These are phyloP conservation scores for Xanthorhoe designata DNA, from an alignment of 2,888 invertebrate genomes.

Conservation along the genomic window DNA sequence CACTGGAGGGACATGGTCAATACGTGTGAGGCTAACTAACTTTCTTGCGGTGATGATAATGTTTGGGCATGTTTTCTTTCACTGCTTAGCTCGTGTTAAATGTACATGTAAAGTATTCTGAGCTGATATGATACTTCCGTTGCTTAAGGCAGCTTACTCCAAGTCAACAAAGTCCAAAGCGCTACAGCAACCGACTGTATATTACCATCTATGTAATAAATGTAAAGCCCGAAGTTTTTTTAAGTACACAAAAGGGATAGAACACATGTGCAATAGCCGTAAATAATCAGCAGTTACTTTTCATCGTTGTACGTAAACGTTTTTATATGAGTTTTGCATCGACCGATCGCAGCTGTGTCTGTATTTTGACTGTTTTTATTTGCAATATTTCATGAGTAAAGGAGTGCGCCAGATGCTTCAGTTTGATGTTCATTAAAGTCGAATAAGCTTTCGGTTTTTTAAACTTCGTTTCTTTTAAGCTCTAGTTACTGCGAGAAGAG, in stretches of 20 bases:
- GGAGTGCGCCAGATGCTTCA: background rate
- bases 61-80: too few species aligned
- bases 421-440: background rate
- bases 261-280: background rate
- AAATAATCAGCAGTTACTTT: constrained; percentile 1
- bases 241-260: background rate
- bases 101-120: too few species aligned
- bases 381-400: constrained; percentile 15
- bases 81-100: too few species aligned
- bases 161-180: background rate
- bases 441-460: background rate
- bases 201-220: background rate
- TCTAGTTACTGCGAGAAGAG: too few species aligned
- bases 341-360: constrained; percentile 14
- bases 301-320: constrained; percentile 9
- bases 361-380: constrained; percentile 24
- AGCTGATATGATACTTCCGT: too few species aligned
- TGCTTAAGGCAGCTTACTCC: background rate
- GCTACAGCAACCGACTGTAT: background rate
- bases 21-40: too few species aligned
- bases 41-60: too few species aligned
- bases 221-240: background rate
- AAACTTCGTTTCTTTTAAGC: background rate
- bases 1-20: too few species aligned
- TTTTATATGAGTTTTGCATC: constrained; percentile 13